Evolutionary conservation across 2,113 vertebrate genomes (phyloP).

Genomic region (Sakesphorus luctuosus): DNA sequence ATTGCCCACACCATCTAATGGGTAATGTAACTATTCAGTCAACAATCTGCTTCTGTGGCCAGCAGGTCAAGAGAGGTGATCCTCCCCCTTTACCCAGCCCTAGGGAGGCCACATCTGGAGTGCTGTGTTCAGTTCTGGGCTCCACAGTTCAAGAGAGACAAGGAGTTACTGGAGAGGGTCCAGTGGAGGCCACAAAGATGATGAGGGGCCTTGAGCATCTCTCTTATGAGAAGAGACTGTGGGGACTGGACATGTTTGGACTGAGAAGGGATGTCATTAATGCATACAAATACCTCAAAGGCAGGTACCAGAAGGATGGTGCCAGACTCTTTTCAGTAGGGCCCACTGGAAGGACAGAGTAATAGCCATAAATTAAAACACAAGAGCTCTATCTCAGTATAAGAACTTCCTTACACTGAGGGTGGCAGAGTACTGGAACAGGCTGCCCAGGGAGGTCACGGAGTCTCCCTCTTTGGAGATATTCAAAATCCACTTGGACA

Average conservation of each 20-base stretch:
- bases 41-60: neutral
- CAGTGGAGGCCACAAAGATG: neutral
- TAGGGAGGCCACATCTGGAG: neutral
- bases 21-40: neutral
- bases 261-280: neutral
- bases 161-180: neutral
- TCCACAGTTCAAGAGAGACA: neutral
- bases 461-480: neutral
- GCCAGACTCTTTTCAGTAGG: neutral
- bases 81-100: neutral
- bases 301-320: rapidly evolving
- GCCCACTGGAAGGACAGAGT: rapidly evolving
- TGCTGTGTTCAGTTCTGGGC: neutral
- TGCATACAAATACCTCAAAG: neutral
- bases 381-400: rapidly evolving
- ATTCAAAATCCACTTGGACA: neutral
- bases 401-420: neutral
- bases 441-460: neutral
- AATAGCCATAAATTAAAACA: neutral
- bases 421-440: rapidly evolving
- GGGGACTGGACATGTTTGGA: neutral
- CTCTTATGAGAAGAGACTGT: neutral
- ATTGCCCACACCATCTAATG: neutral
- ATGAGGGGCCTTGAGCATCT: neutral
- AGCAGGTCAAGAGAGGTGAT: neutral